Evolutionary conservation across 2,888 invertebrate species (phyloP), one percentile per base, ranked within the genome.

Genomic region (Oligia latruncula): DNA sequence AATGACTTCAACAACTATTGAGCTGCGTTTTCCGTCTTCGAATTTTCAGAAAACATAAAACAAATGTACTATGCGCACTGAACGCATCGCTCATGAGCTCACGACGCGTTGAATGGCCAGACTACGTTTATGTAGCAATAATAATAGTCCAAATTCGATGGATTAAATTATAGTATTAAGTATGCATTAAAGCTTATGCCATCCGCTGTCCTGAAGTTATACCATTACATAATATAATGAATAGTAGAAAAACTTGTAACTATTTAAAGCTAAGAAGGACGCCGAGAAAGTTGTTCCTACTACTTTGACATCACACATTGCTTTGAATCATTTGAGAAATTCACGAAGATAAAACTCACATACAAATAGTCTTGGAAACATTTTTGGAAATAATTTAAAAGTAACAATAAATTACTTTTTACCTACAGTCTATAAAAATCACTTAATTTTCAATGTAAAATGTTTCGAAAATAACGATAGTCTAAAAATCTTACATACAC

Each of bases 191-290:
- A 88, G 88, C 87, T 89, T 83, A 76, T 80, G 88, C 78, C 82
- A 82, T 88, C 81, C 74, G 85, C 75, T 83, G 82, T 88, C 77
- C 77, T 79, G 81, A 77, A 82, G 82, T 72, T 77, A 81, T 78
- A 82, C 71, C 77, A 82, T 81, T 85, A 88, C 77, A 86, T 74
- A 82, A 76, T 79, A 81, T 82, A 81, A 80, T 87, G 86, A 89
- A 87, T 84, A 88, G 83, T 85, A 87, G 85, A 88, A 83, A 87
- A 82, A 88, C 89, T 92, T 90, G 71, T 93, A 93, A 93, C 92
- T 94, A 95, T 95, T 96, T 96, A 96, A 96, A 96, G 96, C 96
- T 96, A 95, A 94, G 93, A 95, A 94, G 95, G 95, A 96, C 95
- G 95, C 92, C 94, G 93, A 94, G 90, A 93, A 91, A 94, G 91